Percentiles rank a stretch among this genome's conserved stretches.
Conservation (phyloP, 2,888 invertebrate genomes). For the Cryptophagus acutangulus region DNA sequence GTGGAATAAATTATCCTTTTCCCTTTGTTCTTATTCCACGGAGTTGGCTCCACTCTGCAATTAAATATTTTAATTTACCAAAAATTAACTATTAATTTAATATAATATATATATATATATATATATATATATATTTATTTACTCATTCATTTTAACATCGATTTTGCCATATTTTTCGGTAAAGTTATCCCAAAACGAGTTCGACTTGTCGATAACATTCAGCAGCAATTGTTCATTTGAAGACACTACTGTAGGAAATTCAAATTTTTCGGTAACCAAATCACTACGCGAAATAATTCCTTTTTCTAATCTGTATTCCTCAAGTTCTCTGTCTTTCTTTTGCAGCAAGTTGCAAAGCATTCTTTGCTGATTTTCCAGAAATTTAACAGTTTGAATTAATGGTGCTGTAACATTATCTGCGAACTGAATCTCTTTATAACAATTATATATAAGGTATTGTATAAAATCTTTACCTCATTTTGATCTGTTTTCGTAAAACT, state of each 20-base stretch:
- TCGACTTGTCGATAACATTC: slow-evolving; percentile 29
- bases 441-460: no score
- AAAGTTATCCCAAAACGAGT: slow-evolving; percentile 30
- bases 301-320: slow-evolving; percentile 52
- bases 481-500: no score
- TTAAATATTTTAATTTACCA: no score
- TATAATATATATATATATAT: no score
- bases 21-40: no score
- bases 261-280: slow-evolving; percentile 40
- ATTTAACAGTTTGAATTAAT: slow-evolving; percentile 46
- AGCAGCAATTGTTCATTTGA: slow-evolving; percentile 27
- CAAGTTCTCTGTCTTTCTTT: slow-evolving; percentile 55
- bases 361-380: slow-evolving; percentile 49
- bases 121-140: no score
- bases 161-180: slow-evolving; percentile 27
- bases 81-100: no score
- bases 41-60: no score
- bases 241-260: slow-evolving; percentile 22
- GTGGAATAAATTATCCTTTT: no score
- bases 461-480: no score
- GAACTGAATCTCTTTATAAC: no score
- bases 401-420: slow-evolving; percentile 39
- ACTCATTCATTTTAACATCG: slow-evolving; percentile 24
- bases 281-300: slow-evolving; percentile 48
- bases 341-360: slow-evolving; percentile 47